Conservation (phyloP, 1,140 invertebrate genomes). For the Ceratosolen solmsi region DNA sequence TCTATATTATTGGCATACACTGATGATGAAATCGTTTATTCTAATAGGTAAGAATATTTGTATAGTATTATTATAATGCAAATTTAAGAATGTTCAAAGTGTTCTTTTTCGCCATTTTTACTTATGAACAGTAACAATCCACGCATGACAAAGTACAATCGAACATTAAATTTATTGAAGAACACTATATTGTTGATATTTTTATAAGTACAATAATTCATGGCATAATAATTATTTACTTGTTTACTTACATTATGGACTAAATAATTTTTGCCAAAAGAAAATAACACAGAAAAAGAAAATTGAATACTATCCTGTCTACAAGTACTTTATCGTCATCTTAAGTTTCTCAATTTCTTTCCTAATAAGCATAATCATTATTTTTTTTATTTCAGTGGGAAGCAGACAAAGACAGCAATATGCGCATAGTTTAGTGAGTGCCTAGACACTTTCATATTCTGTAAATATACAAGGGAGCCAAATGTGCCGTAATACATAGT, state of each 20-base stretch:
- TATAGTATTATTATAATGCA: neutral
- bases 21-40: neutral
- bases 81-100: neutral
- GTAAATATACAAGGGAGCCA: too few relatives aligned
- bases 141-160: neutral
- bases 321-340: neutral
- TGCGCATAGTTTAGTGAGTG: too few relatives aligned
- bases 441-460: neutral
- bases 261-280: neutral
- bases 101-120: neutral
- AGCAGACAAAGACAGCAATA: neutral
- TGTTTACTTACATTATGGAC: neutral
- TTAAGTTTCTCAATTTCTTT: neutral
- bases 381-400: constrained; percentile 22
- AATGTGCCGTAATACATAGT: neutral
- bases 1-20: neutral
- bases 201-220: neutral
- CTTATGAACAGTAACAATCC: neutral
- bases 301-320: constrained; percentile 13
- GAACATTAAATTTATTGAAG: neutral
- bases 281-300: constrained; percentile 34
- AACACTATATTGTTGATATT: neutral
- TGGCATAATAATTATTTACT: neutral
- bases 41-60: too few relatives aligned
- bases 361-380: neutral